Evolutionary conservation across 2,888 invertebrate species (phyloP).

Genomic region (Tetranychus truncatus): DNA sequence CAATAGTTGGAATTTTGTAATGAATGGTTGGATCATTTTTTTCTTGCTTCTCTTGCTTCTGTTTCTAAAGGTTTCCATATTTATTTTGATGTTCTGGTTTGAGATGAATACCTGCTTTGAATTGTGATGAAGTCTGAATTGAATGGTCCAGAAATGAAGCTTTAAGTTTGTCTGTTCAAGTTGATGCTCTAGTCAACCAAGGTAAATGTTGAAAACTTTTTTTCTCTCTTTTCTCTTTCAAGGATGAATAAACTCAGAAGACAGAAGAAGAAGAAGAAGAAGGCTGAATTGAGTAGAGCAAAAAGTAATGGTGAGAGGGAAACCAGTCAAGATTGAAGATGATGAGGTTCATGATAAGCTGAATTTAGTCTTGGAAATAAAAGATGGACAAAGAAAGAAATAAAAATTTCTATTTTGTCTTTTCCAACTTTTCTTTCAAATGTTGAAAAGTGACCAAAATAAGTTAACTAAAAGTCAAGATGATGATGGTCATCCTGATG

Average conservation of each 20-base stretch:
- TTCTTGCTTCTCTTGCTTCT: neutral
- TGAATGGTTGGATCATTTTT: neutral
- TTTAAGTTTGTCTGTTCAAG: neutral
- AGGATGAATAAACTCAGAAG: neutral
- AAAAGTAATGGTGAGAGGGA: neutral
- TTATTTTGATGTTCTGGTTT: neutral
- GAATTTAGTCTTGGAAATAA: too few relatives aligned
- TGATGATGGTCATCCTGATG: too few relatives aligned
- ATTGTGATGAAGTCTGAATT: neutral
- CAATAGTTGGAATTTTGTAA: too few relatives aligned
- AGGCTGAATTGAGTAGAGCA: neutral
- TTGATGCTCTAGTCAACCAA: neutral
- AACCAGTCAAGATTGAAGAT: too few relatives aligned
- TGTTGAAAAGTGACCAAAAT: too few relatives aligned
- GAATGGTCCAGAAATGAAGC: neutral
- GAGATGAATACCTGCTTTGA: neutral
- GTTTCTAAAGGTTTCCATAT: neutral
- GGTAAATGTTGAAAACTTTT: neutral
- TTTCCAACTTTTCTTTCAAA: too few relatives aligned
- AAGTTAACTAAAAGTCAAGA: too few relatives aligned
- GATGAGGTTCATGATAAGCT: too few relatives aligned
- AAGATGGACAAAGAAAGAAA: too few relatives aligned
- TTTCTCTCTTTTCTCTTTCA: neutral
- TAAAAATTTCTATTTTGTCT: too few relatives aligned
- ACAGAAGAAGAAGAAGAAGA: neutral